Conservation (phyloP, 2,888 invertebrate species). For the Osmoderma eremita region DNA sequence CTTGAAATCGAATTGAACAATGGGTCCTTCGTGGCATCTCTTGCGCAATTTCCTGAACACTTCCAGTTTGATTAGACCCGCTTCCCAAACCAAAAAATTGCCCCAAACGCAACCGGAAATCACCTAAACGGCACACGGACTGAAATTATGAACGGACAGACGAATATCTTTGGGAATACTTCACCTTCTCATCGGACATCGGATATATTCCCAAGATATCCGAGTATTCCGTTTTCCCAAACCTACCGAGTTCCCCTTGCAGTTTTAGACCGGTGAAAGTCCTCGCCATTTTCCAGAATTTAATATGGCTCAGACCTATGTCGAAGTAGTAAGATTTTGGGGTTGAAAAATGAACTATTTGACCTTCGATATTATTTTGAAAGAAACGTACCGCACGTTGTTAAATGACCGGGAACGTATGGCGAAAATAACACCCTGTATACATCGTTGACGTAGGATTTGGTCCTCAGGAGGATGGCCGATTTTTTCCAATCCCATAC, state of each 20-base stretch:
- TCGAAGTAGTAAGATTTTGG: background rate
- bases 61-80: slow-evolving; percentile 86
- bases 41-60: slow-evolving; percentile 77
- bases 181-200: slow-evolving; percentile 88
- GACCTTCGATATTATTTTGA: no score
- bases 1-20: slow-evolving; percentile 70
- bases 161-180: no score
- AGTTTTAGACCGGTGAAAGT: slow-evolving; percentile 93
- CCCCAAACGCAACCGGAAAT: slow-evolving; percentile 92
- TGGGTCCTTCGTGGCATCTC: slow-evolving; percentile 79
- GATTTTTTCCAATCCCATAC: slow-evolving; percentile 89
- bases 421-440: slow-evolving; percentile 83
- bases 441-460: slow-evolving; percentile 86
- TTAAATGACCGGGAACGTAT: slow-evolving; percentile 80
- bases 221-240: slow-evolving; percentile 92
- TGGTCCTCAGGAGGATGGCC: slow-evolving; percentile 79
- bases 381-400: slow-evolving; percentile 73
- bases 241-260: slow-evolving; percentile 87
- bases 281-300: slow-evolving; percentile 92
- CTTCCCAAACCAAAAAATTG: slow-evolving; percentile 92
- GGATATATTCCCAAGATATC: slow-evolving; percentile 86
- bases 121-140: no score
- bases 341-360: no score
- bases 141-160: no score
- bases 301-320: slow-evolving; percentile 77